Conservation (phyloP, 2,797 vertebrate genomes). For the Clarias laeviceps region DNA sequence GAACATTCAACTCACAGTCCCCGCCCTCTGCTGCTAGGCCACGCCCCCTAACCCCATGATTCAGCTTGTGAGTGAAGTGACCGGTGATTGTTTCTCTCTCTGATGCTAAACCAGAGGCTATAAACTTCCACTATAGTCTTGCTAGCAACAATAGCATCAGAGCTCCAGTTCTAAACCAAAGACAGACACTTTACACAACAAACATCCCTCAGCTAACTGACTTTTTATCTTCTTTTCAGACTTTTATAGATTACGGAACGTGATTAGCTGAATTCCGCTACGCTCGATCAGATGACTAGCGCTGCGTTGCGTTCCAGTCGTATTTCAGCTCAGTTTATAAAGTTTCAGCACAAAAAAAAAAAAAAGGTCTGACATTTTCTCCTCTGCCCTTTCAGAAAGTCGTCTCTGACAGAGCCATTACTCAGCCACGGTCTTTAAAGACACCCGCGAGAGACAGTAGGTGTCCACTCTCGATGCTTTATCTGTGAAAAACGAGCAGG, state of each 20-base stretch:
- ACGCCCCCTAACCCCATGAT: not conserved
- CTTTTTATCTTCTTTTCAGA: not conserved
- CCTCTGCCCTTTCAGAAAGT: constrained; percentile 43
- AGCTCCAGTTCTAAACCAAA: not conserved
- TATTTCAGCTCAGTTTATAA: constrained; percentile 1
- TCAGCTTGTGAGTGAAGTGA: not conserved
- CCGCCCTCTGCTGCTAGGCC: not conserved
- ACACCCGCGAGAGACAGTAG: constrained; percentile 43
- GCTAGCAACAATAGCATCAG: not conserved
- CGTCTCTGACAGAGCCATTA: constrained; percentile 40
- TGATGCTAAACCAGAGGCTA: not conserved
- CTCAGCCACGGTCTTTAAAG: constrained; percentile 35
- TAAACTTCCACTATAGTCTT: no score
- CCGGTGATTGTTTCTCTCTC: not conserved
- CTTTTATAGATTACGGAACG: not conserved
- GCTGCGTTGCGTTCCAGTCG: not conserved
- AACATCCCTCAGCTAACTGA: not conserved
- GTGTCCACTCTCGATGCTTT: constrained; percentile 17
- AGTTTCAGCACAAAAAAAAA: constrained; percentile 1
- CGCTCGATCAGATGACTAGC: not conserved
- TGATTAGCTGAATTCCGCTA: not conserved
- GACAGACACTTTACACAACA: not conserved
- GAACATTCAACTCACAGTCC: not conserved
- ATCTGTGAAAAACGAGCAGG: constrained; percentile 30
- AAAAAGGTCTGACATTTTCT: constrained; percentile 23